phyloP scores from a whole-genome alignment of 1,140 invertebrate genomes.

The roundworm (Caenorhabditis elegans) region DNA sequence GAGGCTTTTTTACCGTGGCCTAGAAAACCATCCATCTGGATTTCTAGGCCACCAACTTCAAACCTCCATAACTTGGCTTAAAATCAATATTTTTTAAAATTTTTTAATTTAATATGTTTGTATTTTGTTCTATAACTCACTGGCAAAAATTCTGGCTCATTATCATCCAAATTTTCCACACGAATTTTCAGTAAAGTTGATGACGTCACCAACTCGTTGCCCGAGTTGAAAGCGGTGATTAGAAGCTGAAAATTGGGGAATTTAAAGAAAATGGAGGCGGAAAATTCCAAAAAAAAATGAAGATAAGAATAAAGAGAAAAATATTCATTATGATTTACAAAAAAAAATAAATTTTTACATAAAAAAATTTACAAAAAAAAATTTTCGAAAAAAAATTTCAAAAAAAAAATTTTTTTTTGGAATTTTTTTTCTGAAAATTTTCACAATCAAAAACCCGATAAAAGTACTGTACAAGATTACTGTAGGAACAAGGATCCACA shows the following conservation, averaged over 20 bases:
- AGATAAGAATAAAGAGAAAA: not conserved
- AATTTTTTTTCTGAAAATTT: not conserved
- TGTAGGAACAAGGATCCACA: not conserved
- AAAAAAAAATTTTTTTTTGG: no score
- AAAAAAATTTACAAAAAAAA: not conserved
- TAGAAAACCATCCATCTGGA: no score
- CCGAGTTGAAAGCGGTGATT: not conserved
- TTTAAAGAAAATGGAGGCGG: not conserved
- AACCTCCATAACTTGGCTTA: no score
- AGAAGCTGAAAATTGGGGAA: not conserved
- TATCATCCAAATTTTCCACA: conserved; percentile 25
- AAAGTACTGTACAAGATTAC: no score
- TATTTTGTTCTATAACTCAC: not conserved
- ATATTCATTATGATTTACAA: not conserved
- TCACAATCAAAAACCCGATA: not conserved
- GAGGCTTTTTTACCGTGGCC: no score
- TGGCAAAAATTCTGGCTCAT: not conserved
- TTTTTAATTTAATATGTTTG: no score
- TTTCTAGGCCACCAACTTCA: no score
- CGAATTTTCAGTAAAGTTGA: not conserved
- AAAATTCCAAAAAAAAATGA: not conserved
- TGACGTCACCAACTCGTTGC: not conserved
- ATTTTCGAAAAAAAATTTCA: no score
- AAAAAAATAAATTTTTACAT: no score
- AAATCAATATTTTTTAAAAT: no score